Percentiles rank a stretch among this genome's conserved stretches.
Evolutionary conservation across 2,113 vertebrate species (phyloP).

Genomic region (Dromaius novaehollandiae): DNA sequence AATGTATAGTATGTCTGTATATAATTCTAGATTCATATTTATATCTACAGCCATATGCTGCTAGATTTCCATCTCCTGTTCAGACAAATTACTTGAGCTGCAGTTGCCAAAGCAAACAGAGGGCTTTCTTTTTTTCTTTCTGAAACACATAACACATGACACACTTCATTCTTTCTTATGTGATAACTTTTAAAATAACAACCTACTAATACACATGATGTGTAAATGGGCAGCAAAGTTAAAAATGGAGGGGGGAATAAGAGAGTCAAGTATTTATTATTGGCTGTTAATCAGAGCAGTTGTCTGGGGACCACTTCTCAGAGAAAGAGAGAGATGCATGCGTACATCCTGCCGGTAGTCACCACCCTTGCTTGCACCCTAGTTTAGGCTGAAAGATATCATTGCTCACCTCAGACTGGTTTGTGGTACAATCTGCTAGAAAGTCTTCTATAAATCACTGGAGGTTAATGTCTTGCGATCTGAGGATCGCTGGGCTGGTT

Average conservation of each 20-base stretch:
- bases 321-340: not conserved
- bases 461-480: not conserved
- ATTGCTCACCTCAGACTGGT: not conserved
- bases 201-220: not conserved
- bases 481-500: accelerated
- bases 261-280: not conserved
- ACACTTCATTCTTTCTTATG: constrained; percentile 41
- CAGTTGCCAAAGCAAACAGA: constrained; percentile 75
- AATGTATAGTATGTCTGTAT: constrained; percentile 66
- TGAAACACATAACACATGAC: constrained; percentile 47
- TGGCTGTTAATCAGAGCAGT: not conserved
- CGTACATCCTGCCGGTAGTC: not conserved
- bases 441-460: not conserved
- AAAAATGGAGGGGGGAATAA: not conserved
- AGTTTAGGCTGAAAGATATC: not conserved
- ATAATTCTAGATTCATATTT: constrained; percentile 68
- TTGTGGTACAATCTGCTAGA: not conserved
- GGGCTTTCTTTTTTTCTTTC: not conserved
- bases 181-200: constrained; percentile 66
- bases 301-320: not conserved
- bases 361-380: not conserved
- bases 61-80: constrained; percentile 66
- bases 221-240: constrained; percentile 43
- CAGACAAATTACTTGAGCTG: constrained; percentile 67
- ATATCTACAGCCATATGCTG: constrained; percentile 67